phyloP scores from a whole-genome alignment of 2,113 vertebrate genomes.

The Argyrosomus japonicus region DNA sequence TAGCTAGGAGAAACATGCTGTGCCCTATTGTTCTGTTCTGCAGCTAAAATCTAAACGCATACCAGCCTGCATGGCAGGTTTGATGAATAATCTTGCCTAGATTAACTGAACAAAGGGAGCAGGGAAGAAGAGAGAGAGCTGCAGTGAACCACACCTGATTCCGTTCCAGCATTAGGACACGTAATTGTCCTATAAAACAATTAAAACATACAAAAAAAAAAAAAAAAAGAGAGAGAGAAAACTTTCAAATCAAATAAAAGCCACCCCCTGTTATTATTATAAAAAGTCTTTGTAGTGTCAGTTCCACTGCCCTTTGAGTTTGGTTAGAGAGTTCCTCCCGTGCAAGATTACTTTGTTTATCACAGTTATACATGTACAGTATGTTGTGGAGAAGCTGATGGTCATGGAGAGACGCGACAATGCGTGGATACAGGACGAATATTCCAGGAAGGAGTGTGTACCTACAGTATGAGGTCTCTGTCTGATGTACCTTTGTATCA shows the following conservation, averaged over 20 bases:
- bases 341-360: slow-evolving; percentile 58
- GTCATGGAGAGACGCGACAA: slow-evolving; percentile 31
- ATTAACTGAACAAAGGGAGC: slow-evolving; percentile 58
- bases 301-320: slow-evolving; percentile 55
- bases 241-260: slow-evolving; percentile 66
- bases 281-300: slow-evolving; percentile 75
- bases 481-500: slow-evolving; percentile 38
- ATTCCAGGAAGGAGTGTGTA: slow-evolving; percentile 36
- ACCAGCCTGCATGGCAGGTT: slow-evolving; percentile 74
- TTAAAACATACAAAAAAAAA: slow-evolving; percentile 61
- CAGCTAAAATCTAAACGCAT: slow-evolving; percentile 47
- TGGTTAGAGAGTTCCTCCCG: slow-evolving; percentile 50
- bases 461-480: slow-evolving; percentile 57
- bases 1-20: slow-evolving; percentile 61
- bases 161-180: slow-evolving; percentile 71
- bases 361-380: slow-evolving; percentile 55
- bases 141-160: slow-evolving; percentile 66
- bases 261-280: slow-evolving; percentile 24
- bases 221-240: slow-evolving; percentile 15
- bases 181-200: slow-evolving; percentile 56
- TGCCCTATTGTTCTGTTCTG: slow-evolving; percentile 58
- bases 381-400: slow-evolving; percentile 23
- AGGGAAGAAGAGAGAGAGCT: slow-evolving; percentile 29
- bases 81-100: slow-evolving; percentile 52
- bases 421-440: slow-evolving; percentile 27